Evolutionary conservation across 1,140 invertebrate species (phyloP).

Genomic region (Ptiloglossa arizonensis): DNA sequence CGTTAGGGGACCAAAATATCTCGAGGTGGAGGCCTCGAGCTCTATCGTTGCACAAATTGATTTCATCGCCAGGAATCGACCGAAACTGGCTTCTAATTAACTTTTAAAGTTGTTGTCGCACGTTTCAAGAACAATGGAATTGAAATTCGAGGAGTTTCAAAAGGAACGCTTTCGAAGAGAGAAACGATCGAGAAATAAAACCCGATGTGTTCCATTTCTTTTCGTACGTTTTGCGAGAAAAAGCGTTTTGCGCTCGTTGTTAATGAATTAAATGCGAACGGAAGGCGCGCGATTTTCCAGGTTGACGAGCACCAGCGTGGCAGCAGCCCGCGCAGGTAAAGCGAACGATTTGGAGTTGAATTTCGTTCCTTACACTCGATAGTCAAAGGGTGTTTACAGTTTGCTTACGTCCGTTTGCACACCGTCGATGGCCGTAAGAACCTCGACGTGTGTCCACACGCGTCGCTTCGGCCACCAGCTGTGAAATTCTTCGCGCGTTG

Average conservation of each 20-base stretch:
- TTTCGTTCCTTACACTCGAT: conserved; percentile 48
- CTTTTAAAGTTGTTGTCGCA: too few relatives aligned
- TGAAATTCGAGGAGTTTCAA: too few relatives aligned
- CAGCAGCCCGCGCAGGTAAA: neutral
- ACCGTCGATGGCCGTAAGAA: conserved; percentile 24
- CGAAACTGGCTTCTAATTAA: too few relatives aligned
- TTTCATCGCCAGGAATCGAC: too few relatives aligned
- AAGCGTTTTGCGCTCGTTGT: conserved; percentile 9
- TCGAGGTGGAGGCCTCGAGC: too few relatives aligned
- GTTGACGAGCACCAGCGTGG: neutral
- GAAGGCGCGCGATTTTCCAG: conserved; percentile 36
- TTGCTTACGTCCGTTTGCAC: conserved; percentile 48
- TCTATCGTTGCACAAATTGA: too few relatives aligned
- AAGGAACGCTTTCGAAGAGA: too few relatives aligned
- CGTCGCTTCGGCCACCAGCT: neutral
- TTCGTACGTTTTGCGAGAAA: conserved; percentile 6
- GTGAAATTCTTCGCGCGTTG: conserved; percentile 6
- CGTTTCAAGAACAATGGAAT: too few relatives aligned
- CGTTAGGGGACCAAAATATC: too few relatives aligned
- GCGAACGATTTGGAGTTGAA: conserved; percentile 18
- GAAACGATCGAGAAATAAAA: too few relatives aligned
- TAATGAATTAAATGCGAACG: conserved; percentile 39
- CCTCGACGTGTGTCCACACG: conserved; percentile 12
- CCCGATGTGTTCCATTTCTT: too few relatives aligned
- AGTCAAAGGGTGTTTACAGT: conserved; percentile 57